Conservation (phyloP, 2,888 invertebrate genomes). For the Epinotia demarniana region DNA sequence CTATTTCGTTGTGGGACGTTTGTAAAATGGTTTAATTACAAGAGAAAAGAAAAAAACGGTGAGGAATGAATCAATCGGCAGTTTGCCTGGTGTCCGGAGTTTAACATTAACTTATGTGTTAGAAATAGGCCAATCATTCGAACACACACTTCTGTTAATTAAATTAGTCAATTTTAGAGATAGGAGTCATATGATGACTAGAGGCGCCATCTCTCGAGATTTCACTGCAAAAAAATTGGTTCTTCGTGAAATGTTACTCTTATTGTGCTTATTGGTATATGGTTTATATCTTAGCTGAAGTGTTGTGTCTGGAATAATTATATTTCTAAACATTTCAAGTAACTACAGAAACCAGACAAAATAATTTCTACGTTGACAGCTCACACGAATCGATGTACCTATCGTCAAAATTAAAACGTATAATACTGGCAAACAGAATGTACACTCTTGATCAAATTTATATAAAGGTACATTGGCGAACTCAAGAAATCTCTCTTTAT, state of each 20-base stretch:
- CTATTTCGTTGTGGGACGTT: neutral
- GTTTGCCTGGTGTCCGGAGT: constrained; percentile 13
- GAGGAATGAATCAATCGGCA: neutral
- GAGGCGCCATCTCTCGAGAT: neutral
- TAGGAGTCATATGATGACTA: neutral
- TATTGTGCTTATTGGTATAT: neutral
- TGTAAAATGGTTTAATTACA: constrained; percentile 20
- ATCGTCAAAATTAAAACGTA: neutral
- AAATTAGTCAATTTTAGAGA: no score
- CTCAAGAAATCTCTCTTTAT: neutral
- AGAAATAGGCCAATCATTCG: neutral
- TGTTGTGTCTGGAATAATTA: no score
- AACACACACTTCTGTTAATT: neutral
- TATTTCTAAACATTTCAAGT: neutral
- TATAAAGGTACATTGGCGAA: neutral
- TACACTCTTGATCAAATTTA: neutral
- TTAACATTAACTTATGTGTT: neutral
- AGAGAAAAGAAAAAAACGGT: neutral
- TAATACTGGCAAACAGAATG: constrained; percentile 14
- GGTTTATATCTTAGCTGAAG: neutral
- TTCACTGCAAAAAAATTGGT: neutral
- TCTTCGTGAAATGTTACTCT: neutral
- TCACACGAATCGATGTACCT: constrained; percentile 12
- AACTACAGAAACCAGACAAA: constrained; percentile 24
- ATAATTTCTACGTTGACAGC: constrained; percentile 9